Evolutionary conservation across 1,140 invertebrate genomes (phyloP).

Genomic region (Listronotus oregonensis): DNA sequence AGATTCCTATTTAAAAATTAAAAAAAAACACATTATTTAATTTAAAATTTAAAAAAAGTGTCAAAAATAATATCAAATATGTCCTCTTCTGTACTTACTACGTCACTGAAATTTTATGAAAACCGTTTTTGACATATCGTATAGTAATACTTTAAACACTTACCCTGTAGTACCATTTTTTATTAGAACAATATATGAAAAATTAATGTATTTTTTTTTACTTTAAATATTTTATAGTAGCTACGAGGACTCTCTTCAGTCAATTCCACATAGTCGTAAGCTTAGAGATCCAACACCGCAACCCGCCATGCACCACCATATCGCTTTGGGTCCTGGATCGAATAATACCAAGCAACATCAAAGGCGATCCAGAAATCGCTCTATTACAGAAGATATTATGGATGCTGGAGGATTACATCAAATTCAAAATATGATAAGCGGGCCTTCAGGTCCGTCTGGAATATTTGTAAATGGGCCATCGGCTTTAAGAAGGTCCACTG

Average conservation of each 20-base stretch:
- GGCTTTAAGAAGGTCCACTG: slow-evolving; percentile 39
- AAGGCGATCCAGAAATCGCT: slow-evolving; percentile 42
- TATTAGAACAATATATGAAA: no score
- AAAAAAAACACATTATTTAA: no score
- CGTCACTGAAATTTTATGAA: no score
- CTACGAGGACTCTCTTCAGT: slow-evolving; percentile 46
- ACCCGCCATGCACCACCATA: slow-evolving; percentile 31
- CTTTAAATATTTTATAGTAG: slow-evolving; percentile 15
- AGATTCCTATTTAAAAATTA: no score
- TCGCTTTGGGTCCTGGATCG: slow-evolving; percentile 21
- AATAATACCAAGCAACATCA: slow-evolving; percentile 23
- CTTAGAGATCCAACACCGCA: slow-evolving; percentile 19
- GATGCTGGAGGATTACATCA: slow-evolving; percentile 34
- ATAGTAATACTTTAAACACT: no score
- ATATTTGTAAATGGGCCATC: slow-evolving; percentile 40
- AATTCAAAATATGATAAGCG: slow-evolving; percentile 34
- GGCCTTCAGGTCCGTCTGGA: slow-evolving; percentile 30
- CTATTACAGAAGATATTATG: slow-evolving; percentile 43
- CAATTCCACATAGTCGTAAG: slow-evolving; percentile 36
- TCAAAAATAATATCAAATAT: no score
- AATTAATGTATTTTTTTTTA: no score
- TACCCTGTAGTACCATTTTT: no score
- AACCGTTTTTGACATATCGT: no score
- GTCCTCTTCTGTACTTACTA: no score
- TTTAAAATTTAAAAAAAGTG: no score